These are phyloP conservation scores for Zalophus californianus DNA, from an alignment of 2,797 vertebrate species.

Conservation along the genomic window DNA sequence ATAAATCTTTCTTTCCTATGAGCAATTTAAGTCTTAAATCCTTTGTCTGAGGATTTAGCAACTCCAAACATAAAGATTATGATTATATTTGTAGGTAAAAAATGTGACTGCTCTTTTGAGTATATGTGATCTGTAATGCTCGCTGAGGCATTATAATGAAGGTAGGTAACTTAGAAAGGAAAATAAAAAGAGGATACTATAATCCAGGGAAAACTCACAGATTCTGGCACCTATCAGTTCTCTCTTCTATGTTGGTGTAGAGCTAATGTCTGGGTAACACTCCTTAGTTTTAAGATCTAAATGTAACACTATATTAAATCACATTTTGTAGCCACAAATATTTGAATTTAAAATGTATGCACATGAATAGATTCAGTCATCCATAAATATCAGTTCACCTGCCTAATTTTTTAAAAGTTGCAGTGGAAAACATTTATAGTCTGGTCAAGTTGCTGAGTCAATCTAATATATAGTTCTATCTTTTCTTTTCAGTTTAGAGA, in stretches of 20 bases:
- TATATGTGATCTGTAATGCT: not conserved
- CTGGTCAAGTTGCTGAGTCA: not conserved
- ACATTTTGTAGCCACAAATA: conserved; percentile 53
- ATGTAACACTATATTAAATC: not conserved
- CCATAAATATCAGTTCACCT: not conserved
- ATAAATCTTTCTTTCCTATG: conserved; percentile 2
- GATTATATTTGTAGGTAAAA: conserved; percentile 16
- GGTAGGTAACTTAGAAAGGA: not conserved
- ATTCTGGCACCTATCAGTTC: not conserved
- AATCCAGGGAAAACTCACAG: not conserved
- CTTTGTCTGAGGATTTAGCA: not conserved
- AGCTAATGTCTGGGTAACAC: not conserved
- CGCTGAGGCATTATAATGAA: not conserved
- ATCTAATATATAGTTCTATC: not conserved
- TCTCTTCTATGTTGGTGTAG: not conserved
- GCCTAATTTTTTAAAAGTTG: conserved; percentile 11
- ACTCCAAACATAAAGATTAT: not conserved
- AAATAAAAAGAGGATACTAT: not conserved
- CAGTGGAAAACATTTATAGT: not conserved
- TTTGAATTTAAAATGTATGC: conserved; percentile 29
- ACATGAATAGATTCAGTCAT: not conserved
- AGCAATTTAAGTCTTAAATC: not conserved
- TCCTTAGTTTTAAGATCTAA: conserved; percentile 33
- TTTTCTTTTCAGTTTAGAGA: conserved; percentile 90
- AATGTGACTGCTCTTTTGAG: not conserved